Evolutionary conservation across 2,113 vertebrate genomes (phyloP).

Genomic region (Ginglymostoma cirratum): DNA sequence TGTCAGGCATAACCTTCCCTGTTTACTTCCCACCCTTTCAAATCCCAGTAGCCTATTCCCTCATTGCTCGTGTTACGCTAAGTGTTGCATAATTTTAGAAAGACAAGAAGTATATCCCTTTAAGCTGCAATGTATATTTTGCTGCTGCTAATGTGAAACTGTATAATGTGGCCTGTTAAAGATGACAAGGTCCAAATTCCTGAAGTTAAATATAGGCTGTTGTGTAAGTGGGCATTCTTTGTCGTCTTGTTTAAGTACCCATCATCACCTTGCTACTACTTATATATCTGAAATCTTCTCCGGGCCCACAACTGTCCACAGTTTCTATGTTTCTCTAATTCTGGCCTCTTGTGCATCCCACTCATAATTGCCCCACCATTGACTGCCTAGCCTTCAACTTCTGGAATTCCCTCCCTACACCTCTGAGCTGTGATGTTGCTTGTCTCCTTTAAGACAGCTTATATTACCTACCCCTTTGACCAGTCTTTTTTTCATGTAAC

Average conservation of each 20-base stretch:
- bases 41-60: not conserved
- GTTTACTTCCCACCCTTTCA: not conserved
- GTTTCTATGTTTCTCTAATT: not conserved
- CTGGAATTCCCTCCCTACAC: not conserved
- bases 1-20: too few species aligned
- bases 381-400: not conserved
- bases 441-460: not conserved
- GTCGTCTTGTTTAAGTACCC: not conserved
- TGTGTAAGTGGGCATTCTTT: not conserved
- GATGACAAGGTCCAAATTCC: not conserved
- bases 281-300: not conserved
- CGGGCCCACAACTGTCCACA: not conserved
- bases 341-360: not conserved
- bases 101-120: not conserved
- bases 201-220: not conserved
- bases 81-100: not conserved
- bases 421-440: not conserved
- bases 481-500: too few species aligned
- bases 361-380: not conserved
- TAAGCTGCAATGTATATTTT: not conserved
- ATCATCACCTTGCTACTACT: not conserved
- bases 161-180: not conserved
- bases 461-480: not conserved
- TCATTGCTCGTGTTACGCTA: not conserved
- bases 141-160: not conserved